Evolutionary conservation across 2,113 vertebrate species (phyloP).

Genomic region (Melanerpes aurifrons): DNA sequence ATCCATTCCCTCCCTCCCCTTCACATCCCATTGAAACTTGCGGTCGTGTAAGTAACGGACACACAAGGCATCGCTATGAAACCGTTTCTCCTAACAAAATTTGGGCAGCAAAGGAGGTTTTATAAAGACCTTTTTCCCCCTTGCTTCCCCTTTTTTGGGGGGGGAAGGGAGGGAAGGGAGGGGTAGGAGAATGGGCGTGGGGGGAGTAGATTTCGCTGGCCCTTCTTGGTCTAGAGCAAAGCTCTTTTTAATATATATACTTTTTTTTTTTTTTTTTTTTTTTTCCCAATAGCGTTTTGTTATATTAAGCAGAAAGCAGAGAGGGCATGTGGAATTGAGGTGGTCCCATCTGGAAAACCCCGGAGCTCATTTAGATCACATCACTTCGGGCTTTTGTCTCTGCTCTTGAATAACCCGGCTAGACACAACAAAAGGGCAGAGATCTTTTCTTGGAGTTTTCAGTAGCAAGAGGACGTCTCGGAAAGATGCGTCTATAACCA

Average conservation of each 20-base stretch:
- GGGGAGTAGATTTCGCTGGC: not conserved
- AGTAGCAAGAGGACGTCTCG: constrained; percentile 56
- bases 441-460: constrained; percentile 65
- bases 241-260: no score
- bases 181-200: no score
- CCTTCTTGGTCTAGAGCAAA: not conserved
- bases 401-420: constrained; percentile 80
- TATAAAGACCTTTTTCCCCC: not conserved
- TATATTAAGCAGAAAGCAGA: constrained; percentile 52
- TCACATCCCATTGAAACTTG: constrained; percentile 43
- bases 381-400: constrained; percentile 90
- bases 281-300: not conserved
- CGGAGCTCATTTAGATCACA: constrained; percentile 92
- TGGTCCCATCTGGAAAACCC: constrained; percentile 95
- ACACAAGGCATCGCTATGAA: not conserved
- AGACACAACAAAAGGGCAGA: constrained; percentile 76
- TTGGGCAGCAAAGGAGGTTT: not conserved
- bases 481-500: constrained; percentile 52
- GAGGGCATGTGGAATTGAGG: constrained; percentile 62
- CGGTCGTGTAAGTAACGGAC: not conserved
- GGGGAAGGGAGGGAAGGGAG: no score
- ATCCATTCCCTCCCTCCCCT: constrained; percentile 23
- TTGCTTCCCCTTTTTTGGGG: no score
- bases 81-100: not conserved
- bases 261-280: not conserved